These are phyloP conservation scores for Zaprionus inermis DNA, from an alignment of 1,140 invertebrate species.

Conservation along the genomic window DNA sequence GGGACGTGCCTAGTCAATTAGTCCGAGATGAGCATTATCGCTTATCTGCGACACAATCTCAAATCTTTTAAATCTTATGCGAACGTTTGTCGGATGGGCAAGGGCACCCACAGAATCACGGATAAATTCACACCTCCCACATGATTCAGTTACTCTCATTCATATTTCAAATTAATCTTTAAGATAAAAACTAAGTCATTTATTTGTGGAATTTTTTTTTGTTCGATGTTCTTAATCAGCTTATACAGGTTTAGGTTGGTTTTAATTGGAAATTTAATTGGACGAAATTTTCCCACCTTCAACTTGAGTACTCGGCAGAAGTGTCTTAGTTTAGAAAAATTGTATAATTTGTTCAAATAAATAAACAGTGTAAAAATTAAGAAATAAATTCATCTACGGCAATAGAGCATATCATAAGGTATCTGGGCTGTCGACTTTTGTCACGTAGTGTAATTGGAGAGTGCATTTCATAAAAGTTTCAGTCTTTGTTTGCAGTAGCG, in stretches of 20 bases:
- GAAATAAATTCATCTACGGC: neutral
- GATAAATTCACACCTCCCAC: conserved; percentile 28
- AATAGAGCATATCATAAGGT: neutral
- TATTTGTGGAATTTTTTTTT: conserved; percentile 25
- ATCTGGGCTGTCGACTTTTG: neutral
- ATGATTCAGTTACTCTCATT: neutral
- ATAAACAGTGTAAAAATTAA: no score
- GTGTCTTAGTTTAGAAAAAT: neutral
- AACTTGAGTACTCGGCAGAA: neutral
- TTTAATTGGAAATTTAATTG: conserved; percentile 26
- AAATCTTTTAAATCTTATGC: conserved; percentile 69
- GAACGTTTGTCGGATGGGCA: conserved; percentile 35
- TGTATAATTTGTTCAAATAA: no score
- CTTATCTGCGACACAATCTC: conserved; percentile 55
- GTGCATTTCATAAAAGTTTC: neutral
- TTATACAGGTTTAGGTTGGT: conserved; percentile 1
- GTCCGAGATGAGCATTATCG: conserved; percentile 32
- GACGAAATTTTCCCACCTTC: neutral
- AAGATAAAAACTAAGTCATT: neutral
- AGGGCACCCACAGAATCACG: conserved; percentile 31
- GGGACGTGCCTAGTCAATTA: conserved; percentile 24
- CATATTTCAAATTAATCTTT: neutral
- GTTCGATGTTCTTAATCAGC: neutral
- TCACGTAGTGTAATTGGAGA: neutral
- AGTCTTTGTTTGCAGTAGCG: neutral